These are phyloP conservation scores for Menura novaehollandiae DNA, from an alignment of 2,113 vertebrate species.

Conservation along the genomic window DNA sequence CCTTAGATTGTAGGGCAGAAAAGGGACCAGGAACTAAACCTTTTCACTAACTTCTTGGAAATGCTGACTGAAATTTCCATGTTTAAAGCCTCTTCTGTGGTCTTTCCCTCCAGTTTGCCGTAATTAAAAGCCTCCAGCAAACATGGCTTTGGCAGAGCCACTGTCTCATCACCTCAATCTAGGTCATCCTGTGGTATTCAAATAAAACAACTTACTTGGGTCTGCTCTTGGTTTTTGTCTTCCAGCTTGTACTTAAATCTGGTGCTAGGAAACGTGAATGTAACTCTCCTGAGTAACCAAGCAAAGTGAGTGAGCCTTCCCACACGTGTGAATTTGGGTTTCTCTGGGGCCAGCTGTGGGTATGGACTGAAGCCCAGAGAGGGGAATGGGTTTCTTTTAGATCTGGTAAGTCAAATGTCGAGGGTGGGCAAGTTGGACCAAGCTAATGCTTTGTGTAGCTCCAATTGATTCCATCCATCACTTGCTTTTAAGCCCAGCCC, in stretches of 20 bases:
- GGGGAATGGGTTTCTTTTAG: background rate
- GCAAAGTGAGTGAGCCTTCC: constrained; percentile 82
- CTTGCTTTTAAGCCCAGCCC: background rate
- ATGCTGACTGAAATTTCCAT: background rate
- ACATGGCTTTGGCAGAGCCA: fast-evolving
- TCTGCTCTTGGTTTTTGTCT: constrained; percentile 34
- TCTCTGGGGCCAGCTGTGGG: background rate
- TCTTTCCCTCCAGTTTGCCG: background rate
- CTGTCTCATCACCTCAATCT: background rate
- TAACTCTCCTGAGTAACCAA: constrained; percentile 96
- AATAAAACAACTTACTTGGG: background rate
- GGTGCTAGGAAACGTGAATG: constrained; percentile 94
- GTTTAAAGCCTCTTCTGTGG: background rate
- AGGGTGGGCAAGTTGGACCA: background rate
- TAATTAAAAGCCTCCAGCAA: background rate
- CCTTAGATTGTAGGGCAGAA: background rate
- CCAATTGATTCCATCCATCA: fast-evolving
- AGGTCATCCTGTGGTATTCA: background rate
- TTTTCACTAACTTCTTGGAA: background rate
- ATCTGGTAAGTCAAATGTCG: background rate
- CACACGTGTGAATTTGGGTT: fast-evolving
- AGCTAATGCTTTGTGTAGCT: fast-evolving
- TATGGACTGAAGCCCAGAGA: background rate
- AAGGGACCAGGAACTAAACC: background rate
- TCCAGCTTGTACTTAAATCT: constrained; percentile 91